Percentiles rank a stretch among this genome's conserved stretches.
Evolutionary conservation across 2,113 vertebrate genomes (phyloP).

Genomic region (Pandion haliaetus): DNA sequence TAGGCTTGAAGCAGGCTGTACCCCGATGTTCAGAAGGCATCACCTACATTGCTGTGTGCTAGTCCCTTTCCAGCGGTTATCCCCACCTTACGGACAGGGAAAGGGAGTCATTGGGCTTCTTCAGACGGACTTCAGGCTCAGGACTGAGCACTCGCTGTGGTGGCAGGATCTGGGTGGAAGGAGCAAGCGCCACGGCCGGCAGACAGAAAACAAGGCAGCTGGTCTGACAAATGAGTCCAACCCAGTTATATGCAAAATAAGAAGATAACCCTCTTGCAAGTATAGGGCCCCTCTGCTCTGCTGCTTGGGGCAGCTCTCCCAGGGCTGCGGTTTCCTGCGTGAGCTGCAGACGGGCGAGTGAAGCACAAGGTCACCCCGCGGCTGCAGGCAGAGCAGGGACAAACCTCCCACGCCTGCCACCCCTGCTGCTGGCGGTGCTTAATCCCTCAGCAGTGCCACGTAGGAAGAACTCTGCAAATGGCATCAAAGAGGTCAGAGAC

Average conservation of each 20-base stretch:
- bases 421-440: not conserved
- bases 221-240: not conserved
- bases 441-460: not conserved
- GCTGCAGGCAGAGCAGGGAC: not conserved
- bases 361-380: not conserved
- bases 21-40: fast-evolving
- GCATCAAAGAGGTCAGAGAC: not conserved
- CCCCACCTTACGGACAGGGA: not conserved
- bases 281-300: not conserved
- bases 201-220: not conserved
- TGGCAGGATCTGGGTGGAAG: not conserved
- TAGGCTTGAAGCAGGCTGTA: not conserved
- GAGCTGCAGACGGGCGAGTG: not conserved
- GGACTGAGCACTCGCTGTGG: not conserved
- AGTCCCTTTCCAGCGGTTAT: not conserved
- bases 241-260: fast-evolving
- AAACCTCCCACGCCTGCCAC: not conserved
- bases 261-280: not conserved
- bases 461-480: not conserved
- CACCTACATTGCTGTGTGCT: fast-evolving
- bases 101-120: not conserved
- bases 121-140: not conserved
- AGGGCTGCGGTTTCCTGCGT: not conserved
- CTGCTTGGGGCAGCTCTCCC: not conserved
- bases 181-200: not conserved